A percentile compares a stretch with the other conserved stretches of the same genome.
phyloP scores from a whole-genome alignment of 2,797 vertebrate genomes.

The Clarias laeviceps region DNA sequence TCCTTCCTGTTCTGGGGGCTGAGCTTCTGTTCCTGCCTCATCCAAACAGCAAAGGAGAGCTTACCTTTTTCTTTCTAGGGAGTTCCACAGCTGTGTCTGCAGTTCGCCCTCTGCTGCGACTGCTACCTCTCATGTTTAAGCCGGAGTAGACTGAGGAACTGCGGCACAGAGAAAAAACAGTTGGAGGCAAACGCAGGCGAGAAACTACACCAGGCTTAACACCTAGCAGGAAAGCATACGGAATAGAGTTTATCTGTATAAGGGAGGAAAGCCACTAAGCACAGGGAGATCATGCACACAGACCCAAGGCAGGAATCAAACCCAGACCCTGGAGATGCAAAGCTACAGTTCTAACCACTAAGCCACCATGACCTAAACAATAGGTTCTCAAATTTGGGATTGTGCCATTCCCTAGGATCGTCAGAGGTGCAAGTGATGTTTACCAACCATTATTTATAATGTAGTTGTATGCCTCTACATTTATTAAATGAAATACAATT shows the following conservation, averaged over 20 bases:
- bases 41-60: background rate
- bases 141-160: background rate
- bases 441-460: background rate
- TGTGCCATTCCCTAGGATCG: background rate
- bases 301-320: too few relatives aligned
- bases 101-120: background rate
- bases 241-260: background rate
- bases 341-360: too few relatives aligned
- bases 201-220: background rate
- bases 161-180: background rate
- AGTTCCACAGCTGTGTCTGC: background rate
- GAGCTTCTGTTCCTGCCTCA: background rate
- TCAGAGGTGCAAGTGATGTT: background rate
- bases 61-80: slow-evolving; percentile 6
- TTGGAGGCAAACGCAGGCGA: background rate
- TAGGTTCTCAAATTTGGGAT: background rate
- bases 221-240: background rate
- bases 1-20: background rate
- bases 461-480: background rate
- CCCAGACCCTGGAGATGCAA: too few relatives aligned
- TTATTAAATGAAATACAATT: background rate
- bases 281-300: too few relatives aligned
- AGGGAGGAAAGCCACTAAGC: too few relatives aligned
- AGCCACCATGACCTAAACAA: background rate
- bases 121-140: background rate